Evolutionary conservation across 2,888 invertebrate species (phyloP).

Genomic region (Eupithecia subumbrata): DNA sequence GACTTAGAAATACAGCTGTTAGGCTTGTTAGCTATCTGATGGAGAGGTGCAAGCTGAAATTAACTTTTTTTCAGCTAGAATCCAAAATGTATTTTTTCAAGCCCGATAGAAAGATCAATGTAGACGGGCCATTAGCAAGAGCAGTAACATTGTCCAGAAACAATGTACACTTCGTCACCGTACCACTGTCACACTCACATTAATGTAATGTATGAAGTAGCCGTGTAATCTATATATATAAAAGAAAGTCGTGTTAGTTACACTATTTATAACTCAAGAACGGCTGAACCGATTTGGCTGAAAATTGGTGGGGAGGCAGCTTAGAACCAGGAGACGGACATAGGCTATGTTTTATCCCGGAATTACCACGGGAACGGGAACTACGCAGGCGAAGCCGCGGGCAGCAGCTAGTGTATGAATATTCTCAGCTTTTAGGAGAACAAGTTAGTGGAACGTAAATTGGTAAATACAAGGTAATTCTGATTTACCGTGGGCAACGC

Average conservation of each 20-base stretch:
- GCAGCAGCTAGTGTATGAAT: no score
- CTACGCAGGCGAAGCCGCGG: no score
- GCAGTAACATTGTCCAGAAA: conserved; percentile 48
- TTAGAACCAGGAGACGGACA: no score
- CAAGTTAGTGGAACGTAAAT: conserved; percentile 49
- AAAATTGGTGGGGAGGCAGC: no score
- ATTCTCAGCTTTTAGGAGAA: conserved; percentile 48
- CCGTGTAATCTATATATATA: no score
- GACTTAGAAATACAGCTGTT: no score
- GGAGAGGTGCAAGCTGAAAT: neutral
- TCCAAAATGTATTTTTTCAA: neutral
- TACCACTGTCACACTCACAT: conserved; percentile 43
- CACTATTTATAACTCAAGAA: no score
- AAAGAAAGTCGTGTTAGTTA: no score
- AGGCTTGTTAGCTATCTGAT: neutral
- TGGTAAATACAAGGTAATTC: conserved; percentile 46
- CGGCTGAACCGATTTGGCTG: no score
- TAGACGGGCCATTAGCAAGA: neutral
- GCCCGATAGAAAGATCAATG: neutral
- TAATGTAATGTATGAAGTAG: conserved; percentile 45
- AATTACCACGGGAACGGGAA: no score
- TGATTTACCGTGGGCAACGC: conserved; percentile 39
- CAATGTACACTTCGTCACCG: conserved; percentile 52
- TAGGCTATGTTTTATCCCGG: no score
- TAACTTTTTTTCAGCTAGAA: neutral